A percentile compares a stretch with the other conserved stretches of the same genome.
These are phyloP conservation scores for human DNA, from an alignment of 2,113 vertebrate species.

Conservation along the genomic window GRCh38 chr18:71990001-71990500, in stretches of 20 bases:
- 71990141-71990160: neutral
- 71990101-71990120: too few relatives aligned
- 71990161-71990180: neutral
- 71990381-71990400: neutral
- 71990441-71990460: neutral
- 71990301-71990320: neutral
- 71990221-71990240: neutral
- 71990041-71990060: neutral
- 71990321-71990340: neutral
- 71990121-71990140: neutral
- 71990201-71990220: too few relatives aligned
- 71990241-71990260: neutral
- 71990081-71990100: neutral
- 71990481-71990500: neutral
- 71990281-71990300: neutral
- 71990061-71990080: accelerated
- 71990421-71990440: neutral
- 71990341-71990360: neutral
- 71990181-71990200: neutral
- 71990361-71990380: accelerated
- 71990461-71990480: neutral
- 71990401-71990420: neutral
- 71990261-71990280: neutral
- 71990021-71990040: accelerated
- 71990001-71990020: too few relatives aligned